Percentiles rank a stretch among this genome's conserved stretches.
phyloP scores from a whole-genome alignment of 2,113 vertebrate species.

The Periophthalmus modestus region DNA sequence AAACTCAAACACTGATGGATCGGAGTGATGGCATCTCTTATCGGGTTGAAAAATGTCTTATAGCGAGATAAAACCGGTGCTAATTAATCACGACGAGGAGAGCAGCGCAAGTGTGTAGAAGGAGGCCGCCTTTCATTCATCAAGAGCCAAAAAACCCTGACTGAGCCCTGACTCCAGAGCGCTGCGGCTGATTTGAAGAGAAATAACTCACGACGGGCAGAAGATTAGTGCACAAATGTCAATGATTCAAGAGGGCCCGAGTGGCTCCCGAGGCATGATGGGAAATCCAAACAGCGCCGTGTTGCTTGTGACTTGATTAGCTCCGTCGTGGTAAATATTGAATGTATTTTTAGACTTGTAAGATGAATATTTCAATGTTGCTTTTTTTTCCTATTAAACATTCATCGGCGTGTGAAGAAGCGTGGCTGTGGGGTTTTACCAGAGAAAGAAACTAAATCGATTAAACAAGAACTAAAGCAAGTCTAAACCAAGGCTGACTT shows the following conservation, averaged over 20 bases:
- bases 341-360: conserved; percentile 59
- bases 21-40: conserved; percentile 24
- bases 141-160: conserved; percentile 20
- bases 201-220: conserved; percentile 15
- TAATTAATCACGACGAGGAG: conserved; percentile 53
- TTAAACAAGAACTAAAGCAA: too few relatives aligned
- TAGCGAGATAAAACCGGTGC: conserved; percentile 28
- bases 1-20: conserved; percentile 4
- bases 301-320: conserved; percentile 42
- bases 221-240: neutral
- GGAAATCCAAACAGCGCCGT: neutral
- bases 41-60: conserved; percentile 34
- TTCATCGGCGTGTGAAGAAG: conserved; percentile 53
- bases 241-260: conserved; percentile 9
- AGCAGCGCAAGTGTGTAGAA: conserved; percentile 8
- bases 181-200: conserved; percentile 14
- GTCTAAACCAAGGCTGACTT: too few relatives aligned
- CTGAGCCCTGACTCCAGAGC: conserved; percentile 25
- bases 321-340: conserved; percentile 65
- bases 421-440: too few relatives aligned
- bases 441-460: neutral
- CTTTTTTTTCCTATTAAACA: conserved; percentile 61
- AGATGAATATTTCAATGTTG: conserved; percentile 65
- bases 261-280: neutral
- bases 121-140: conserved; percentile 35